Conservation (phyloP, 2,797 vertebrate genomes). For the Lophius americanus region DNA sequence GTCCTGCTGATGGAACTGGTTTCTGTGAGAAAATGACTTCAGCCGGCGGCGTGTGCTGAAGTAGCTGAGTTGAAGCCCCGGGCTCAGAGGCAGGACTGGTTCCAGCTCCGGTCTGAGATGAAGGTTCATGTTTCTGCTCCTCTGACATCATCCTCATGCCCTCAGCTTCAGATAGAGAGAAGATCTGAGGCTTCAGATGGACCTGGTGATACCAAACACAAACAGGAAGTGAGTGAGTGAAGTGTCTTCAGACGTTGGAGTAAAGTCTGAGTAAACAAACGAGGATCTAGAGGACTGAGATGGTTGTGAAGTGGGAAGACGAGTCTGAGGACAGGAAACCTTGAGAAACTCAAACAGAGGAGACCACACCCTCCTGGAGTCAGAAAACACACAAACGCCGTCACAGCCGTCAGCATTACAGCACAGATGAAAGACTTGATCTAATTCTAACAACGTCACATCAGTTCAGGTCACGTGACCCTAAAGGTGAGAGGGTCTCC, state of each 20-base stretch:
- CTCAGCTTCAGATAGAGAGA: no score
- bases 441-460: no score
- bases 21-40: not conserved
- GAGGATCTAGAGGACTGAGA: not conserved
- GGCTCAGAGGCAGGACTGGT: conserved; percentile 10
- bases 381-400: not conserved
- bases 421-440: no score
- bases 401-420: no score
- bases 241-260: not conserved
- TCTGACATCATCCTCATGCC: no score
- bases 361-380: conserved; percentile 9
- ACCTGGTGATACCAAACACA: not conserved
- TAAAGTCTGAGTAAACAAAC: not conserved
- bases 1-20: not conserved
- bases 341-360: not conserved
- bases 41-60: not conserved
- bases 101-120: conserved; percentile 1
- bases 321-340: conserved; percentile 5
- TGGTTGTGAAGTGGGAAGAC: conserved; percentile 42
- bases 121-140: no score
- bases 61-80: no score
- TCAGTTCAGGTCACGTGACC: no score
- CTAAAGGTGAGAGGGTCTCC: no score
- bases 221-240: no score
- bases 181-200: no score